A percentile compares a stretch with the other conserved stretches of the same genome.
Evolutionary conservation across 2,113 vertebrate genomes (phyloP).

Genomic region (Numida meleagris): DNA sequence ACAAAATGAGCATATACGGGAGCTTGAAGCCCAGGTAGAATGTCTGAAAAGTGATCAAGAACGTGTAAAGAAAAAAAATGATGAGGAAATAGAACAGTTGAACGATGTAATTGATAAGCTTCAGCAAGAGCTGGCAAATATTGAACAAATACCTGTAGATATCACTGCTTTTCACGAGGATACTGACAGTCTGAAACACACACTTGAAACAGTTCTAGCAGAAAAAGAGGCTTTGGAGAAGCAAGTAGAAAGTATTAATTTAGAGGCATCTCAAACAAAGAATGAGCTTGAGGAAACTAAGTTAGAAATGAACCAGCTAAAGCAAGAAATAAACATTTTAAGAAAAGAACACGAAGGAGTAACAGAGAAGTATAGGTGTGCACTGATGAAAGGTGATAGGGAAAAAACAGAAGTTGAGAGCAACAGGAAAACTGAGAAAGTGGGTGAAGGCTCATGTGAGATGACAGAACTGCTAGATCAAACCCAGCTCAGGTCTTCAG

Average conservation of each 20-base stretch:
- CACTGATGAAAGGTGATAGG: constrained; percentile 2
- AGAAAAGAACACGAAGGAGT: constrained; percentile 72
- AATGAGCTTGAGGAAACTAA: constrained; percentile 82
- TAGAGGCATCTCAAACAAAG: constrained; percentile 52
- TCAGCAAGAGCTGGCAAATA: constrained; percentile 89
- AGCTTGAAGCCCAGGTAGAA: constrained; percentile 89
- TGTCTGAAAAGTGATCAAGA: constrained; percentile 89
- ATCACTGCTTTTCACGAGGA: constrained; percentile 77
- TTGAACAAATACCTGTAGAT: constrained; percentile 76
- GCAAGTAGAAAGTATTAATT: constrained; percentile 67
- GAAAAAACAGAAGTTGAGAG: background rate
- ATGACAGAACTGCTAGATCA: constrained; percentile 73
- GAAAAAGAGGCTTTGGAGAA: constrained; percentile 74
- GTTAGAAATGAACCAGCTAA: constrained; percentile 76
- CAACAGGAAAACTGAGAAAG: constrained; percentile 16
- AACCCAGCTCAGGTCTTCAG: constrained; percentile 73
- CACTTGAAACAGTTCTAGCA: constrained; percentile 63
- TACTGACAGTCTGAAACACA: constrained; percentile 70
- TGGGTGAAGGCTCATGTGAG: constrained; percentile 70
- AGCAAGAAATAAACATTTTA: constrained; percentile 77
- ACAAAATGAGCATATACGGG: constrained; percentile 84
- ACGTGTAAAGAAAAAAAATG: constrained; percentile 81
- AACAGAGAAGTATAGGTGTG: constrained; percentile 46
- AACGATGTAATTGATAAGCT: constrained; percentile 94
- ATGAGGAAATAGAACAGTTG: constrained; percentile 91